Evolutionary conservation across 1,140 invertebrate genomes (phyloP).

Genomic region (Lepidotrigona ventralis): DNA sequence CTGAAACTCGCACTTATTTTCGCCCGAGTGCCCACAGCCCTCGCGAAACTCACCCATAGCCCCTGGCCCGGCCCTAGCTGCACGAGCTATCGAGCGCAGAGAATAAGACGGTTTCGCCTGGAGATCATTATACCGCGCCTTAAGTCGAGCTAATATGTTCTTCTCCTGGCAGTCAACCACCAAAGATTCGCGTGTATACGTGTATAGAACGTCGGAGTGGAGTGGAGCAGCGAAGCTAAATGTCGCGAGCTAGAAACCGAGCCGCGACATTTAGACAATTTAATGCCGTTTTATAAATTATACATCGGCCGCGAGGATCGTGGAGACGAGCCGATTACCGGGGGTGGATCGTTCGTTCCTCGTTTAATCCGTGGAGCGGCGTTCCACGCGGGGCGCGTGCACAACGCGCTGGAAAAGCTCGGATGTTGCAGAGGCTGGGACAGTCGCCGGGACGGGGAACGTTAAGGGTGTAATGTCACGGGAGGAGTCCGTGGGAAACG

Average conservation of each 20-base stretch:
- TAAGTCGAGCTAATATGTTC: constrained; percentile 80
- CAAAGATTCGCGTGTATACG: not conserved
- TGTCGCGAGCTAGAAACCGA: constrained; percentile 55
- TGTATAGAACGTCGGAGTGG: constrained; percentile 36
- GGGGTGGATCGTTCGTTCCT: constrained; percentile 46
- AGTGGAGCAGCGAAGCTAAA: constrained; percentile 38
- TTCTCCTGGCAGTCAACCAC: constrained; percentile 23
- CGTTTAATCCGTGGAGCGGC: constrained; percentile 53
- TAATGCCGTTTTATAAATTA: constrained; percentile 79
- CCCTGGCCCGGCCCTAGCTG: not conserved
- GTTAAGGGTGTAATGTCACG: constrained; percentile 44
- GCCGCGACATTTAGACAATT: constrained; percentile 73
- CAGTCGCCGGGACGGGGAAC: not conserved
- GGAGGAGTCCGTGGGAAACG: constrained; percentile 46
- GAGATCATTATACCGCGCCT: constrained; percentile 78
- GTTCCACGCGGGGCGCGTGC: constrained; percentile 9
- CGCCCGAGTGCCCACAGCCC: constrained; percentile 70
- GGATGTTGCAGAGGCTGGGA: constrained; percentile 36
- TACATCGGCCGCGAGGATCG: constrained; percentile 61
- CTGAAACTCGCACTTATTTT: constrained; percentile 77
- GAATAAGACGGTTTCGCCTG: constrained; percentile 73
- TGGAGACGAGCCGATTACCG: constrained; percentile 63
- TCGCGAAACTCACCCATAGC: constrained; percentile 13
- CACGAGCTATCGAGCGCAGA: constrained; percentile 26
- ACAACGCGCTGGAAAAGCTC: constrained; percentile 13